Conservation (phyloP, 2,888 invertebrate genomes). For the Caenorhabditis uteleia region DNA sequence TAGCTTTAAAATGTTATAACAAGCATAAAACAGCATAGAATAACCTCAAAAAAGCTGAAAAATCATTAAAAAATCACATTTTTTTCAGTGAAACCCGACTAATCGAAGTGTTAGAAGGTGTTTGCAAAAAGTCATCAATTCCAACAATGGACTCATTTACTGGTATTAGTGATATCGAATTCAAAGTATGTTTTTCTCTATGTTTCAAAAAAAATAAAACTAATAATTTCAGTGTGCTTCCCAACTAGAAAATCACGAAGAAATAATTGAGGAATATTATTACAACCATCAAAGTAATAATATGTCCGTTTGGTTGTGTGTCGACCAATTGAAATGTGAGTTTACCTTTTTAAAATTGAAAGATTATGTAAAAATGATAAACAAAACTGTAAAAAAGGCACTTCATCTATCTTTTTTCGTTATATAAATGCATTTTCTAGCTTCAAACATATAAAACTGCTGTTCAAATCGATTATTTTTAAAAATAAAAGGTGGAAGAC, state of each 20-base stretch:
- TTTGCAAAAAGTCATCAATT: constrained; percentile 78
- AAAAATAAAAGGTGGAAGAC: no score
- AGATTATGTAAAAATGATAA: not conserved
- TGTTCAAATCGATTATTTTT: no score
- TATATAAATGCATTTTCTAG: no score
- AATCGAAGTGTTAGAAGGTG: constrained; percentile 86
- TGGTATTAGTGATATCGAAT: constrained; percentile 57
- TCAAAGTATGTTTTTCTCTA: constrained; percentile 52
- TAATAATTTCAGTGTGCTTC: constrained; percentile 78
- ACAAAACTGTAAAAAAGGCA: no score
- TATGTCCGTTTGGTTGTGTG: constrained; percentile 46
- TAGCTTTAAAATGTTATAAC: no score
- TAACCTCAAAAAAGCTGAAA: not conserved
- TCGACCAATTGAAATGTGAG: constrained; percentile 43
- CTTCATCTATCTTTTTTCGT: no score
- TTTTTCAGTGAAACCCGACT: constrained; percentile 88
- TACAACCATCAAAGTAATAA: constrained; percentile 74
- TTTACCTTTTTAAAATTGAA: not conserved
- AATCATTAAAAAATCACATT: constrained; percentile 2
- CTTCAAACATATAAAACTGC: no score
- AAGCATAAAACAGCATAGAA: no score
- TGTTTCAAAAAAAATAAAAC: not conserved
- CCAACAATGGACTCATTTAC: constrained; percentile 69
- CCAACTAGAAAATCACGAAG: constrained; percentile 84
- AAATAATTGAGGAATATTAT: constrained; percentile 87